Conservation (phyloP, 2,113 vertebrate genomes). For the Paramormyrops kingsleyae region DNA sequence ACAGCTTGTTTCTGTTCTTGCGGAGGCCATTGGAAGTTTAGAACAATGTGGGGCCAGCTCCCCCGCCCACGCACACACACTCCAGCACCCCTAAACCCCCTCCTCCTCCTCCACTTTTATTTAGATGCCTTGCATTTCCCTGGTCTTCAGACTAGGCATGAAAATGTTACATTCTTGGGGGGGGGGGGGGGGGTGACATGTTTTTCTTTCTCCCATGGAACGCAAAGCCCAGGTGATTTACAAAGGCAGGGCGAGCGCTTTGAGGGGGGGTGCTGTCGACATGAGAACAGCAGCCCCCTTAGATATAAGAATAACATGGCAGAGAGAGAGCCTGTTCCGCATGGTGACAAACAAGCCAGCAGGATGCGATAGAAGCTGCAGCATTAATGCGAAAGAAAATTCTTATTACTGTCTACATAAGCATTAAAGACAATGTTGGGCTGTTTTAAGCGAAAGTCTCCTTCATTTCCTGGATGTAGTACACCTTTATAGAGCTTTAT, state of each 20-base stretch:
- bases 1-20: not conserved
- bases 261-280: too few species aligned
- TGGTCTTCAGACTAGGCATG: not conserved
- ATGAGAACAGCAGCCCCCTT: not conserved
- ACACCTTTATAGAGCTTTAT: not conserved
- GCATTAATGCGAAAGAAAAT: not conserved
- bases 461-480: not conserved
- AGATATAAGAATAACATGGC: not conserved
- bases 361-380: not conserved
- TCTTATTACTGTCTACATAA: not conserved
- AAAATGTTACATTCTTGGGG: not conserved
- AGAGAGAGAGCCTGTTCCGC: not conserved
- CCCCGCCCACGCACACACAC: not conserved
- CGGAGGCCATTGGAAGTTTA: not conserved
- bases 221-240: not conserved
- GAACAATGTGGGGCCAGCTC: not conserved
- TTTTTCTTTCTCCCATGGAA: not conserved
- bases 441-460: not conserved
- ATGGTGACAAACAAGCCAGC: not conserved
- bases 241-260: not conserved
- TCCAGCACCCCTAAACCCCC: not conserved
- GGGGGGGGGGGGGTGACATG: not conserved
- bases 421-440: not conserved
- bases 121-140: not conserved
- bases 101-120: not conserved